These are phyloP conservation scores for Parasteatoda tepidariorum DNA, from an alignment of 1,140 invertebrate species.

Conservation along the genomic window DNA sequence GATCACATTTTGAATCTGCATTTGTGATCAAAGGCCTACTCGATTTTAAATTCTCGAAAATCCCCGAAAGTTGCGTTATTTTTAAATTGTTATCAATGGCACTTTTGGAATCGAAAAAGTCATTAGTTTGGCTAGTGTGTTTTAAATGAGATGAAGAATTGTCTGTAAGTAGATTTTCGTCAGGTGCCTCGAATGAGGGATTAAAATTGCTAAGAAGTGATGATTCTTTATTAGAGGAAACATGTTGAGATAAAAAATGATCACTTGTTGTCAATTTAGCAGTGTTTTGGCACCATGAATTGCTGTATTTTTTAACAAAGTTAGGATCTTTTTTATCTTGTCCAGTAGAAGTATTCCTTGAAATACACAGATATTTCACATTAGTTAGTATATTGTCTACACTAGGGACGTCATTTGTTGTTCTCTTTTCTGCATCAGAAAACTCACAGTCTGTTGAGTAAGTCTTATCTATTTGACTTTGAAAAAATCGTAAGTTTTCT, in stretches of 20 bases:
- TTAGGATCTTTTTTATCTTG: no score
- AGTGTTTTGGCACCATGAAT: neutral
- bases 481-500: constrained; percentile 47
- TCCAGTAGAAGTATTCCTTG: no score
- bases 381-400: constrained; percentile 52
- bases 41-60: no score
- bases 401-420: constrained; percentile 9
- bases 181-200: constrained; percentile 12
- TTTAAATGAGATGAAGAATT: neutral
- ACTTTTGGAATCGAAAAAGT: neutral
- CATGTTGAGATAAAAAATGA: neutral
- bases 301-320: neutral
- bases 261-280: neutral
- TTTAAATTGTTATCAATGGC: no score
- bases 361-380: constrained; percentile 29
- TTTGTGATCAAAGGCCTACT: no score
- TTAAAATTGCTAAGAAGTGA: constrained; percentile 50
- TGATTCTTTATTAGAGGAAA: neutral
- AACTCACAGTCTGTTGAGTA: neutral
- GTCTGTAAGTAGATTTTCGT: neutral
- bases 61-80: no score
- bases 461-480: constrained; percentile 40
- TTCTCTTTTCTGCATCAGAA: neutral
- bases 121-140: neutral
- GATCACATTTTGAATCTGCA: no score